Base-by-base conservation (phyloP, 2,888 invertebrate species). In the Bellardia bayeri region DNA sequence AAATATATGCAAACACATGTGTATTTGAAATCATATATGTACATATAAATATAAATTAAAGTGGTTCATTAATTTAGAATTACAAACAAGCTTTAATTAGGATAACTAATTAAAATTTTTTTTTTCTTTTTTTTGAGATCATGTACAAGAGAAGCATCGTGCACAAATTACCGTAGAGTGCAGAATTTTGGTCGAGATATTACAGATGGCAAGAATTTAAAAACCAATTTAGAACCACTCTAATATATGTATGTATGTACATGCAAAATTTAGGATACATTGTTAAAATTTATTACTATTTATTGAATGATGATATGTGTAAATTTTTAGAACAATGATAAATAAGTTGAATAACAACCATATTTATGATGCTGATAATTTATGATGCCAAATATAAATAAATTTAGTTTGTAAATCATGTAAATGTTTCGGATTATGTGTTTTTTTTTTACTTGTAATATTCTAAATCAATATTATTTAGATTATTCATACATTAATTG, bases 341-440 rank as follows among this genome's bases (percentile, higher is more conserved):
- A 37, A 64, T n/a, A 66, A 66, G 42, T 66, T 66, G 42, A 42
- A 45, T 66, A 66, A 66, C 42, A 45, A 64, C 11, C n/a, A 66
- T 23, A 66, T 66, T 66, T 66, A 23, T 16, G 23, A 23, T 42
- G 2, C 3, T 66, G 23, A 45, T 66, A 45, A 66, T 66, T 66
- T 66, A 66, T 42, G 23, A 66, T 66, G 66, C 11, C 66, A 45
- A 66, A 66, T 66, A 66, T 66, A 66, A 23, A 23, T 6, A 42
- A 66, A 45, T 66, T 45, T 66, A 66, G 45, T 66, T 66, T 23
- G 45, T 42, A 66, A 42, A 45, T 66, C 66, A 66, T 66, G 13
- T 13, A 42, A 66, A 66, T 66, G 23, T 42, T 64, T 64, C 1
- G 16, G 11, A 64, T 56, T 61, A 6, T 61, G 33, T 6, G 6